Evolutionary conservation across 2,797 vertebrate species (phyloP).

Genomic region (Apogon talboti): DNA sequence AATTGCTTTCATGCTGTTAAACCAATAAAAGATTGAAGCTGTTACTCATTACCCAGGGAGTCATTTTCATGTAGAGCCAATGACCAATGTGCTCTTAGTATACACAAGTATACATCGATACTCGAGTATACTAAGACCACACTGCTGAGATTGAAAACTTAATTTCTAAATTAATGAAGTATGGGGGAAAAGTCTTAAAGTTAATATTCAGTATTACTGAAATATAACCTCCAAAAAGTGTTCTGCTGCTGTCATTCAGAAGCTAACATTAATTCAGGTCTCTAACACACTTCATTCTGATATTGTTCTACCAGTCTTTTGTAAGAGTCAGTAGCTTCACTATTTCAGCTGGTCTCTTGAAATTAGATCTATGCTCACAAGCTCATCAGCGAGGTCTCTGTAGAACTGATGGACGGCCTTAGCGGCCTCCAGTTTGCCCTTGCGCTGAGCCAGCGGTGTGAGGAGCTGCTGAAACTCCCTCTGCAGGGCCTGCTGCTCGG

Average conservation of each 20-base stretch:
- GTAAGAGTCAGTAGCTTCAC: slow-evolving; percentile 3
- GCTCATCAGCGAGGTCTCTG: slow-evolving; percentile 94
- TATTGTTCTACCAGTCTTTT: slow-evolving; percentile 23
- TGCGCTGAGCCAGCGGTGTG: slow-evolving; percentile 87
- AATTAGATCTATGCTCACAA: slow-evolving; percentile 77
- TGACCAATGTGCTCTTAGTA: too few species aligned
- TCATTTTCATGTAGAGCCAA: slow-evolving; percentile 39
- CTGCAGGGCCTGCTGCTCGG: slow-evolving; percentile 85
- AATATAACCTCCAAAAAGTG: slow-evolving; percentile 12
- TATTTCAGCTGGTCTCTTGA: slow-evolving; percentile 9
- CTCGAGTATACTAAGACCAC: slow-evolving; percentile 31
- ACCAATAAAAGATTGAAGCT: slow-evolving; percentile 57
- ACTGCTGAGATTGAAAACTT: slow-evolving; percentile 41
- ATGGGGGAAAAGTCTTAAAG: slow-evolving; percentile 19
- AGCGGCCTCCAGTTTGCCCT: slow-evolving; percentile 87
- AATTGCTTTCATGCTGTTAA: slow-evolving; percentile 49
- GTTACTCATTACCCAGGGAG: slow-evolving; percentile 55
- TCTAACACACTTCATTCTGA: slow-evolving; percentile 19
- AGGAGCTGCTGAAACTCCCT: slow-evolving; percentile 88
- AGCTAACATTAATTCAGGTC: slow-evolving; percentile 20
- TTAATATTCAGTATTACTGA: slow-evolving; percentile 25
- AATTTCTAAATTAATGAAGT: slow-evolving; percentile 50
- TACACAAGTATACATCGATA: too few species aligned
- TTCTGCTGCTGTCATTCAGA: slow-evolving; percentile 30
- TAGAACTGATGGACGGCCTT: slow-evolving; percentile 91